Conservation (phyloP, 1,140 invertebrate genomes). For the Gryllus bimaculatus region DNA sequence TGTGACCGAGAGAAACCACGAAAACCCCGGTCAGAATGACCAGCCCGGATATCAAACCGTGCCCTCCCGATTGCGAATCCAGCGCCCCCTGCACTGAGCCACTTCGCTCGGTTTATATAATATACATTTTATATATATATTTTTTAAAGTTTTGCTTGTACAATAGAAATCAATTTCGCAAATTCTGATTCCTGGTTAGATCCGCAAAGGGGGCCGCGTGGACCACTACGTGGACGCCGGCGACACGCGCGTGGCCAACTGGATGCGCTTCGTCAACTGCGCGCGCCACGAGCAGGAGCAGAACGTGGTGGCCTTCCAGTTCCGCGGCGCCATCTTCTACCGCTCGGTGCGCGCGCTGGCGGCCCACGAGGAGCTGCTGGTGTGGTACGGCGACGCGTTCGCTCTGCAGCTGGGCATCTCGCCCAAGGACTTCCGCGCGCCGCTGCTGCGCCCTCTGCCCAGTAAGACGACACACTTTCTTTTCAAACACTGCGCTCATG, state of each 20-base stretch:
- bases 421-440: background rate
- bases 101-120: no score
- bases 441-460: background rate
- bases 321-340: slow-evolving; percentile 45
- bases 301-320: slow-evolving; percentile 48
- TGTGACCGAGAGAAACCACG: no score
- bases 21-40: no score
- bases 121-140: no score
- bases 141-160: no score
- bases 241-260: slow-evolving; percentile 39
- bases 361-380: slow-evolving; percentile 41
- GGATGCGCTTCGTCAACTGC: slow-evolving; percentile 53
- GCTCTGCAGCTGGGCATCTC: slow-evolving; percentile 34
- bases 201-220: slow-evolving; percentile 26
- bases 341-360: slow-evolving; percentile 39
- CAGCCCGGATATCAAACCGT: no score
- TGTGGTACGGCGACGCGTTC: slow-evolving; percentile 44
- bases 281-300: slow-evolving; percentile 40
- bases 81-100: no score
- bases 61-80: no score
- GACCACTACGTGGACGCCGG: slow-evolving; percentile 38
- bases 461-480: background rate
- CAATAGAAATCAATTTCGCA: no score
- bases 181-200: background rate
- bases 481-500: no score